Conservation (phyloP, 2,797 vertebrate genomes). For the Fundulus diaphanus region DNA sequence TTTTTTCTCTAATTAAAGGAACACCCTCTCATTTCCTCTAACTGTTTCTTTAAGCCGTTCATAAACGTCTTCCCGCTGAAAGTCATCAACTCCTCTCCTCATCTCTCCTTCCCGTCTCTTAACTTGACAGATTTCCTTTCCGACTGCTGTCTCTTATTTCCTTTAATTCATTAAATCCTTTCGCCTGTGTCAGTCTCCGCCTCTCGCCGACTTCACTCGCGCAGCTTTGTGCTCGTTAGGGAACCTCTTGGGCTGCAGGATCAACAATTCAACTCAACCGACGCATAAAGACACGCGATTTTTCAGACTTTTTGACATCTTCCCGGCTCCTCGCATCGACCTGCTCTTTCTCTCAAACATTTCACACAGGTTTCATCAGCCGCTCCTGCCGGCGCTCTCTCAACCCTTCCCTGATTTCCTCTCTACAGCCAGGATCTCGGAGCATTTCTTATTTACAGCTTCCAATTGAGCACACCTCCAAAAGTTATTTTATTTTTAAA, state of each 20-base stretch:
- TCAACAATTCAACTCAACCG: not conserved
- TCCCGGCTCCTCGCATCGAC: not conserved
- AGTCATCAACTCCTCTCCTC: not conserved
- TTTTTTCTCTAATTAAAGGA: not conserved
- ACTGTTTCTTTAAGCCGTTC: not conserved
- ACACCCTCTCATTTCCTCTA: not conserved
- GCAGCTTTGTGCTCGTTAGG: not conserved
- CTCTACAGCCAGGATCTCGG: not conserved
- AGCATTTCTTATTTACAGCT: constrained; percentile 23
- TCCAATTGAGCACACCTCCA: not conserved
- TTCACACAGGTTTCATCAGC: constrained; percentile 10
- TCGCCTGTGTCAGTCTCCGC: constrained; percentile 4
- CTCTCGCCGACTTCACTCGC: constrained; percentile 6
- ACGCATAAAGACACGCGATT: not conserved
- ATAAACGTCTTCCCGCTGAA: not conserved
- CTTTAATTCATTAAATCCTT: not conserved
- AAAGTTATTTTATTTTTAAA: constrained; percentile 32
- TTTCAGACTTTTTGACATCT: not conserved
- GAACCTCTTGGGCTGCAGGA: constrained; percentile 14
- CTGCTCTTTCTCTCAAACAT: not conserved
- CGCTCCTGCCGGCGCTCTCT: not conserved
- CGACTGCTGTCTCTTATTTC: constrained; percentile 9
- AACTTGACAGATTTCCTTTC: not conserved
- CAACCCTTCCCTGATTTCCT: not conserved
- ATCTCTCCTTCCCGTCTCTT: not conserved